These are phyloP conservation scores for Porites lobata DNA, from an alignment of 92 coral and sea anemone genomes.

Conservation along the genomic window DNA sequence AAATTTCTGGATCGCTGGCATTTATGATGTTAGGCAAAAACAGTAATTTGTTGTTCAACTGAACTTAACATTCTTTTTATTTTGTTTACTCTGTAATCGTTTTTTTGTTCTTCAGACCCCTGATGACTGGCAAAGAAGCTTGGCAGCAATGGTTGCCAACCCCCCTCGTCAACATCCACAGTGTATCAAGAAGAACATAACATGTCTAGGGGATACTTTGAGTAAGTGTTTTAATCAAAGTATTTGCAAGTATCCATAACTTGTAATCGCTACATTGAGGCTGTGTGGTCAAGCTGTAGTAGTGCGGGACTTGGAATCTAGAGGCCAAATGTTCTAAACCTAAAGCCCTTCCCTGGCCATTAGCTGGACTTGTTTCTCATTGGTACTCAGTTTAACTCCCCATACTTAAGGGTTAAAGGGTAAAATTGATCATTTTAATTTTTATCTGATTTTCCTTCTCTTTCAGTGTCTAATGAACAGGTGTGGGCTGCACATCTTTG, in stretches of 20 bases:
- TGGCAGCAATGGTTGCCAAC: slow-evolving; percentile 95
- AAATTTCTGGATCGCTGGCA: no score
- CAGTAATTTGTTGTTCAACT: no score
- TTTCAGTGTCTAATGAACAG: slow-evolving; percentile 69
- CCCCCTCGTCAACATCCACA: slow-evolving; percentile 84
- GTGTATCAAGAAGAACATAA: slow-evolving; percentile 66
- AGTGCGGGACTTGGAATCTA: no score
- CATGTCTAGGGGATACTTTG: slow-evolving; percentile 79
- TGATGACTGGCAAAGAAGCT: slow-evolving; percentile 86
- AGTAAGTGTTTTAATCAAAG: slow-evolving; percentile 46
- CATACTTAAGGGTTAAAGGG: neutral
- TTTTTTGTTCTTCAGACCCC: slow-evolving; percentile 44
- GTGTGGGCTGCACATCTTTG: slow-evolving; percentile 90
- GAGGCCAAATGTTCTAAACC: no score
- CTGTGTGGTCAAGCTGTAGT: no score
- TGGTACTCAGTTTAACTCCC: no score
- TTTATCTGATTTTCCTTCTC: neutral
- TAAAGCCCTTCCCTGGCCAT: no score
- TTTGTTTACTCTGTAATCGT: neutral
- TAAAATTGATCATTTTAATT: neutral
- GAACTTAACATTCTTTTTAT: neutral
- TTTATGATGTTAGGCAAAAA: no score
- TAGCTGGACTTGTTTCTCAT: no score
- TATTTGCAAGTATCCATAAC: neutral
- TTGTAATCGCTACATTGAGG: no score